Evolutionary conservation across 2,797 vertebrate genomes (phyloP).

Genomic region (Brachyalestes nurse): DNA sequence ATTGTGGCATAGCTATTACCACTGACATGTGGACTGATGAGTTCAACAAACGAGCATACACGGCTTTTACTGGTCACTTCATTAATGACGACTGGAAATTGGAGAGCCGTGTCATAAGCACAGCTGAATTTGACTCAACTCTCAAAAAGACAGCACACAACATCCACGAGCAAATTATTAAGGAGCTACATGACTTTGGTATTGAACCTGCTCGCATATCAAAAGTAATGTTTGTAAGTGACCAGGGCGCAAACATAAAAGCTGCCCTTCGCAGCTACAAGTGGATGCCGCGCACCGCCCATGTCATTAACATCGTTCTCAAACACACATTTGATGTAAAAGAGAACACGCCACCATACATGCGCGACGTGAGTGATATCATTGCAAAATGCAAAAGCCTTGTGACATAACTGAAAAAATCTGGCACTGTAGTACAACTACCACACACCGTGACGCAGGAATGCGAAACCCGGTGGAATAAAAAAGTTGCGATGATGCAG

Average conservation of each 20-base stretch:
- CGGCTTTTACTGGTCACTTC: conserved; percentile 2
- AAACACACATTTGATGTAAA: conserved; percentile 16
- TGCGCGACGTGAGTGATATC: background rate
- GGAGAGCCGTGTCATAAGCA: conserved; percentile 2
- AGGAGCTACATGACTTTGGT: conserved; percentile 14
- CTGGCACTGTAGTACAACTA: background rate
- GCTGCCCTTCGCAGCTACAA: conserved; percentile 25
- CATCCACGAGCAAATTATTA: conserved; percentile 25
- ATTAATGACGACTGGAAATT: conserved; percentile 14
- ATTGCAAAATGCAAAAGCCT: background rate
- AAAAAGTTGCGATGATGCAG: too few relatives aligned
- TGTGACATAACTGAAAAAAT: conserved; percentile 11
- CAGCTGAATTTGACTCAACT: conserved; percentile 10
- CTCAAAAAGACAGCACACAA: conserved; percentile 22
- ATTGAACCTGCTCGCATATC: background rate
- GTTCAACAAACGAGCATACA: conserved; percentile 1
- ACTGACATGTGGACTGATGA: too few relatives aligned
- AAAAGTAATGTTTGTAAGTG: conserved; percentile 23
- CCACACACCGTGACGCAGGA: too few relatives aligned
- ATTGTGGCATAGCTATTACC: too few relatives aligned
- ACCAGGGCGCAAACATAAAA: conserved; percentile 45
- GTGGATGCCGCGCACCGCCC: background rate
- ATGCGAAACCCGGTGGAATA: too few relatives aligned
- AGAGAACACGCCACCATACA: conserved; percentile 1
- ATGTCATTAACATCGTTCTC: conserved; percentile 21